Conservation (phyloP, 2,888 invertebrate species). For the Caenorhabditis sp. region DNA sequence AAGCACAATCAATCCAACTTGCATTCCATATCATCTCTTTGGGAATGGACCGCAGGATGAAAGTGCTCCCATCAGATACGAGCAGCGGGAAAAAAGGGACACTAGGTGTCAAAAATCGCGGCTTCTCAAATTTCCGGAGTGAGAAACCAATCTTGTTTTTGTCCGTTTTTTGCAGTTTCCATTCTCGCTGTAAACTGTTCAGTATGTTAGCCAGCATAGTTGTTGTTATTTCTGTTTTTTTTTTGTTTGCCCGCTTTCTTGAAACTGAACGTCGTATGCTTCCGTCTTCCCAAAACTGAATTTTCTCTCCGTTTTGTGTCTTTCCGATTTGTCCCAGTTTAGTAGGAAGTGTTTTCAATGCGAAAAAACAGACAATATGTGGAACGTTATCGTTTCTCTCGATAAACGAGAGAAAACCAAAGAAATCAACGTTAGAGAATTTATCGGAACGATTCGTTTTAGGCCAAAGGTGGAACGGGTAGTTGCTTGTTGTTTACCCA, state of each 20-base stretch:
- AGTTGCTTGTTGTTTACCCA: slow-evolving; percentile 35
- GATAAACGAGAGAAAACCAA: slow-evolving; percentile 9
- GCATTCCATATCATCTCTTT: slow-evolving; percentile 3
- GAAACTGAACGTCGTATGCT: background rate
- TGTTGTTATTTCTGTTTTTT: slow-evolving; percentile 9
- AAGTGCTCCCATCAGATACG: background rate
- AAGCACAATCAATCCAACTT: background rate
- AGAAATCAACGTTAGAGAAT: slow-evolving; percentile 1
- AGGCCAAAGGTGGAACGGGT: slow-evolving; percentile 6
- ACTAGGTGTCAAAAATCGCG: slow-evolving; percentile 35
- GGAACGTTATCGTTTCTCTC: background rate
- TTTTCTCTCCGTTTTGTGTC: background rate
- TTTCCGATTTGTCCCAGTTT: slow-evolving; percentile 30
- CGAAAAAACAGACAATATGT: slow-evolving; percentile 11
- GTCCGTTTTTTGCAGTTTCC: slow-evolving; percentile 10
- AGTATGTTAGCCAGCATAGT: slow-evolving; percentile 13
- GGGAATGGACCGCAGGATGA: background rate
- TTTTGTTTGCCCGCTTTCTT: background rate
- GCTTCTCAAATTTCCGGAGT: background rate
- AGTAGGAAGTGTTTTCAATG: slow-evolving; percentile 28
- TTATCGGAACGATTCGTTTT: background rate
- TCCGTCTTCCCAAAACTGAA: slow-evolving; percentile 7
- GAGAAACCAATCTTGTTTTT: slow-evolving; percentile 1
- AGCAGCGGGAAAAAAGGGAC: background rate
- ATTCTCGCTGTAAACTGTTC: no score